A percentile compares a stretch with the other conserved stretches of the same genome.
phyloP scores from a whole-genome alignment of 2,888 invertebrate species.

The Microplitis manilae region DNA sequence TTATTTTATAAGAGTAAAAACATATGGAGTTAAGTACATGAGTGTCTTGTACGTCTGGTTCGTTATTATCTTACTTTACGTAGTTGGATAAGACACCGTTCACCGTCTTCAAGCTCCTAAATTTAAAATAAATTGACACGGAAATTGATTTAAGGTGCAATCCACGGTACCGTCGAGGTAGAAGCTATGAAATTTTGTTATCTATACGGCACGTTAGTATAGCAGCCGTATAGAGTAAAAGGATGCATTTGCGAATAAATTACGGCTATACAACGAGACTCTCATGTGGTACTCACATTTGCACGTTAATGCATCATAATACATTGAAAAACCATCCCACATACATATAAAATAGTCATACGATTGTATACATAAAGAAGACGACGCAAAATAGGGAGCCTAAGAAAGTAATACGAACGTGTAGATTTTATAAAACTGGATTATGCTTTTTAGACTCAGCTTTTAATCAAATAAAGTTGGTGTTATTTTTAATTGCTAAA shows the following conservation, averaged over 20 bases:
- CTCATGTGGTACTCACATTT: not conserved
- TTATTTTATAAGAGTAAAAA: not conserved
- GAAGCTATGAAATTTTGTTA: constrained; percentile 16
- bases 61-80: not conserved
- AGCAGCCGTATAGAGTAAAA: not conserved
- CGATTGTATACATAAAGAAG: not conserved
- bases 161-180: not conserved
- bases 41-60: not conserved
- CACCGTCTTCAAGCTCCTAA: constrained; percentile 12
- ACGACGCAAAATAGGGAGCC: not conserved
- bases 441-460: not conserved
- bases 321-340: not conserved
- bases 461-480: not conserved
- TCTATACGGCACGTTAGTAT: not conserved
- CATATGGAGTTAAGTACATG: not conserved
- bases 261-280: not conserved
- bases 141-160: constrained; percentile 28
- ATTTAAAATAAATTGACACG: constrained; percentile 26
- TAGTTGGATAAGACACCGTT: constrained; percentile 18
- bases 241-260: constrained; percentile 9
- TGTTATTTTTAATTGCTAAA: not conserved
- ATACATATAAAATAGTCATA: constrained; percentile 11
- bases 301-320: not conserved
- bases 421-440: not conserved
- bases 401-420: not conserved